phyloP scores from a whole-genome alignment of 2,888 invertebrate genomes.

The Calameuta filiformis region DNA sequence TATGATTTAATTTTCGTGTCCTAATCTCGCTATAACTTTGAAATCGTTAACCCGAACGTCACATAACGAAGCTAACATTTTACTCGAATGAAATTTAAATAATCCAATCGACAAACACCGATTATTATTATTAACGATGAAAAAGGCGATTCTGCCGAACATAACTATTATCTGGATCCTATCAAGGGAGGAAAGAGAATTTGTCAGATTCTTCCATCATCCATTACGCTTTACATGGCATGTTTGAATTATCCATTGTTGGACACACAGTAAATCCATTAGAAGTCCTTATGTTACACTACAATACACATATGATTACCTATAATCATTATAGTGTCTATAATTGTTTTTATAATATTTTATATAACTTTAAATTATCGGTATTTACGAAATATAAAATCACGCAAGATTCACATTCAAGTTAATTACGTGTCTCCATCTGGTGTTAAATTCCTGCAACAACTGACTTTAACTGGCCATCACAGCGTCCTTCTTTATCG shows the following conservation, averaged over 20 bases:
- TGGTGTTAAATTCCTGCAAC: neutral
- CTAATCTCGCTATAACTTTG: slow-evolving; percentile 33
- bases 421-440: neutral
- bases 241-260: neutral
- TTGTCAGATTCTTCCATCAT: neutral
- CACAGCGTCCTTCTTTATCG: neutral
- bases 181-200: neutral
- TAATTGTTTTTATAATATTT: neutral
- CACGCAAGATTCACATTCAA: neutral
- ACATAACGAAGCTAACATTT: slow-evolving; percentile 36
- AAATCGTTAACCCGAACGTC: slow-evolving; percentile 45
- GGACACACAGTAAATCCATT: neutral
- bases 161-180: neutral
- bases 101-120: slow-evolving; percentile 32
- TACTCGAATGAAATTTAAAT: slow-evolving; percentile 39
- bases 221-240: neutral
- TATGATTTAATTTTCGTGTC: slow-evolving; percentile 56
- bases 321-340: neutral
- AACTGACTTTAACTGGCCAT: neutral
- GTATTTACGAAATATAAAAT: neutral
- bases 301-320: neutral
- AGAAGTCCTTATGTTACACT: neutral
- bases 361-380: neutral
- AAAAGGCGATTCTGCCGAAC: slow-evolving; percentile 8
- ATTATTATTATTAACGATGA: slow-evolving; percentile 37